Conservation (phyloP, 2,113 vertebrate species). For the Hydrolagus affinis region DNA sequence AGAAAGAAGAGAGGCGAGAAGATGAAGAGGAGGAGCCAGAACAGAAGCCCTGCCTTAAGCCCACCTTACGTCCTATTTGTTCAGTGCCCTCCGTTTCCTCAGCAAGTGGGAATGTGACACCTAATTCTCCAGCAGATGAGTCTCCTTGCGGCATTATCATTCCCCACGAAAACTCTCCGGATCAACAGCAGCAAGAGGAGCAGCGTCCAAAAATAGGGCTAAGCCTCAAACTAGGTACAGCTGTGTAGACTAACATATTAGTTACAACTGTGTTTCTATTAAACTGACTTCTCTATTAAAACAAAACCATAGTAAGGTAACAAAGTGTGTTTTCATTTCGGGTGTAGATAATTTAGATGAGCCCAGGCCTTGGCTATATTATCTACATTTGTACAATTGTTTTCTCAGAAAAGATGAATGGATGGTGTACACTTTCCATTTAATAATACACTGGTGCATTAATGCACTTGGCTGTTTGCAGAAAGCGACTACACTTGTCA, state of each 20-base stretch:
- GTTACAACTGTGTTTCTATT: neutral
- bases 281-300: neutral
- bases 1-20: slow-evolving; percentile 71
- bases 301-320: neutral
- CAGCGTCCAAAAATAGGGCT: slow-evolving; percentile 91
- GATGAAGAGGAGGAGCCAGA: slow-evolving; percentile 76
- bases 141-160: slow-evolving; percentile 98
- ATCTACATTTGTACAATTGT: too few relatives aligned
- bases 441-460: too few relatives aligned
- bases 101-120: slow-evolving; percentile 83
- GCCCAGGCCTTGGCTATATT: too few relatives aligned
- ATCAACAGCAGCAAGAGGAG: slow-evolving; percentile 82
- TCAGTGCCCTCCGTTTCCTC: slow-evolving; percentile 91
- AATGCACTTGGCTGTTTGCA: too few relatives aligned
- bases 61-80: slow-evolving; percentile 86
- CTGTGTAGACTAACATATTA: neutral
- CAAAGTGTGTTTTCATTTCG: neutral
- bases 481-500: neutral
- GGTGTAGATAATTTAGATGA: neutral
- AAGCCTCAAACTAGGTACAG: slow-evolving; percentile 83
- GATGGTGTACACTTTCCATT: too few relatives aligned
- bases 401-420: too few relatives aligned
- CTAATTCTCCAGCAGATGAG: slow-evolving; percentile 84
- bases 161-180: slow-evolving; percentile 93
- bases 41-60: slow-evolving; percentile 82